phyloP scores from a whole-genome alignment of 35 echinoderm and acorn worm species.

The Lytechinus pictus region DNA sequence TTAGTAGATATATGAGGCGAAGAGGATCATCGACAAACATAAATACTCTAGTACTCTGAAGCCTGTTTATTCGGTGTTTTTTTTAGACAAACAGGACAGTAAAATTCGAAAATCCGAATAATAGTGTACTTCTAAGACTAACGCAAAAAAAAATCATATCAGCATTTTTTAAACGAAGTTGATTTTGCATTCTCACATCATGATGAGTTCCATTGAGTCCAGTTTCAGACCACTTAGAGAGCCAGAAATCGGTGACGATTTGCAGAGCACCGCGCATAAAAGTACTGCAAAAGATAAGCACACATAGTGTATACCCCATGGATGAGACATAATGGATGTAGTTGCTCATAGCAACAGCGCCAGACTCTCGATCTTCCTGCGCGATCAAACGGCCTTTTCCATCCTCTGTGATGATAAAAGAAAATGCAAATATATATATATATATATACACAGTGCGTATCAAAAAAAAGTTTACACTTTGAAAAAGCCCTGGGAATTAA shows the following conservation, averaged over 20 bases:
- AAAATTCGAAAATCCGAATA: too few relatives aligned
- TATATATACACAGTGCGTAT: too few relatives aligned
- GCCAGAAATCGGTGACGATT: conserved; percentile 74
- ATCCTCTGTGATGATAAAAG: background rate
- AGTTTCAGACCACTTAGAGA: conserved; percentile 73
- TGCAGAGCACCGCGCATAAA: conserved; percentile 4
- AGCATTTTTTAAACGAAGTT: too few relatives aligned
- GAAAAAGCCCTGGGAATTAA: too few relatives aligned
- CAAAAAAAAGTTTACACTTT: too few relatives aligned
- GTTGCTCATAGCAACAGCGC: conserved; percentile 45
- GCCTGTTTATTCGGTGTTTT: too few relatives aligned
- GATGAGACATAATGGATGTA: conserved; percentile 60
- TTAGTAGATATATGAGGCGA: too few relatives aligned
- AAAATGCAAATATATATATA: background rate
- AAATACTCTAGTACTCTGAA: too few relatives aligned
- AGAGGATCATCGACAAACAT: too few relatives aligned
- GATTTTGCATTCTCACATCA: background rate
- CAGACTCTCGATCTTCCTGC: conserved; percentile 71
- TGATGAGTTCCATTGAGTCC: conserved; percentile 33
- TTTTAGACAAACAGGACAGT: too few relatives aligned
- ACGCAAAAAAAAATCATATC: too few relatives aligned
- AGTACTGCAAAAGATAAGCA: background rate
- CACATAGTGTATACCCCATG: conserved; percentile 25
- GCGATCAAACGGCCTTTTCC: conserved; percentile 34
- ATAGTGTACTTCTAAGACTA: too few relatives aligned